These are phyloP conservation scores for Manacus vitellinus DNA, from an alignment of 2,113 vertebrate genomes.

Conservation along the genomic window DNA sequence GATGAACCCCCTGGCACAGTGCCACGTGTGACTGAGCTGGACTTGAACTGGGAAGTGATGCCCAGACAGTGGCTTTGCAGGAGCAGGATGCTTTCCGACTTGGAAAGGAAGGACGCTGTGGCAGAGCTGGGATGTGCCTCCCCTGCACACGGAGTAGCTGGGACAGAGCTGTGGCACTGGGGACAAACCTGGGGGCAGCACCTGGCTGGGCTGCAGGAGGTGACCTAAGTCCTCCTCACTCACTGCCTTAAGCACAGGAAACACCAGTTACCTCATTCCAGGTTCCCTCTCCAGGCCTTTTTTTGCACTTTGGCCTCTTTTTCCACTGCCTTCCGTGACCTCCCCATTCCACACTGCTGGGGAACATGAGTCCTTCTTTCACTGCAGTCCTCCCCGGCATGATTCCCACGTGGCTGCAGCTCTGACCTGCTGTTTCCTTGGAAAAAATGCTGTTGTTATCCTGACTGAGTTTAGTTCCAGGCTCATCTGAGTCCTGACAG, in stretches of 20 bases:
- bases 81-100: background rate
- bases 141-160: rapidly evolving
- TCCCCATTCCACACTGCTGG: rapidly evolving
- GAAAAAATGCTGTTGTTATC: rapidly evolving
- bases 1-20: rapidly evolving
- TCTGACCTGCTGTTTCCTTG: background rate
- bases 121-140: background rate
- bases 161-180: background rate
- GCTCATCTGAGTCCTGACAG: background rate
- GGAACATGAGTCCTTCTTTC: background rate
- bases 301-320: background rate
- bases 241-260: background rate
- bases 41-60: background rate
- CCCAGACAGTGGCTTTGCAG: background rate
- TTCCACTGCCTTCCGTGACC: background rate
- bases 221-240: background rate
- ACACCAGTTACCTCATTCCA: background rate
- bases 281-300: background rate
- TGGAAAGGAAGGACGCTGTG: rapidly evolving
- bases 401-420: rapidly evolving
- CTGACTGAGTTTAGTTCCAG: rapidly evolving
- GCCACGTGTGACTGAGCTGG: rapidly evolving
- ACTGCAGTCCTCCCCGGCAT: rapidly evolving
- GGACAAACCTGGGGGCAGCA: background rate
- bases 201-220: background rate